These are phyloP conservation scores for Halocynthia roretzi DNA, from an alignment of 23 tunicate species.

Conservation along the genomic window DNA sequence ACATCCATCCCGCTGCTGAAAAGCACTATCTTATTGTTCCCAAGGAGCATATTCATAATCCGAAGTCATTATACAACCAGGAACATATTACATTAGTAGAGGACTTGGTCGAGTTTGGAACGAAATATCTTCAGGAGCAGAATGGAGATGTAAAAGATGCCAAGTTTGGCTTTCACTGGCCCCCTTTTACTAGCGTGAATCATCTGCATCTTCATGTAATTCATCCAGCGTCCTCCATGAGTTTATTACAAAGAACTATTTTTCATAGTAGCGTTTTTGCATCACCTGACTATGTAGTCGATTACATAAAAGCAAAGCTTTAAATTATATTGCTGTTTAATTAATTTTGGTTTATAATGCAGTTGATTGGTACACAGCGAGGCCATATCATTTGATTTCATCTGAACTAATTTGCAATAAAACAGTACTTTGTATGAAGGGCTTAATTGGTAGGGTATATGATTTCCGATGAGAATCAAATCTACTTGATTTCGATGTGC, in stretches of 20 bases:
- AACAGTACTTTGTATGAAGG: too few relatives aligned
- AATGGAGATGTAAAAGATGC: slow-evolving; percentile 25
- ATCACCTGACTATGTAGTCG: slow-evolving; percentile 20
- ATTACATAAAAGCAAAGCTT: slow-evolving; percentile 7
- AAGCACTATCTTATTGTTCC: slow-evolving; percentile 87
- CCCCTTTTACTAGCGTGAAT: slow-evolving; percentile 78
- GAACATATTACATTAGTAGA: slow-evolving; percentile 40
- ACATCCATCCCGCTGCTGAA: slow-evolving; percentile 62
- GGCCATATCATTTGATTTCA: too few relatives aligned
- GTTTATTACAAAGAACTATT: slow-evolving; percentile 17
- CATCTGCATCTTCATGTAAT: slow-evolving; percentile 90
- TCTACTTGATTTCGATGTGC: too few relatives aligned
- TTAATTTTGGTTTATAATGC: too few relatives aligned
- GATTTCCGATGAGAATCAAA: too few relatives aligned
- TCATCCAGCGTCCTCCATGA: slow-evolving; percentile 44
- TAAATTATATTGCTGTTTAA: too few relatives aligned
- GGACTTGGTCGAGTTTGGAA: slow-evolving; percentile 60
- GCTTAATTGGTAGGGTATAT: too few relatives aligned
- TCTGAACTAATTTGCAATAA: too few relatives aligned
- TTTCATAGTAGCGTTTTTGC: slow-evolving; percentile 22
- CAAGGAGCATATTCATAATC: slow-evolving; percentile 33
- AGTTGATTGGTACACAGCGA: too few relatives aligned
- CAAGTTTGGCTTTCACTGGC: slow-evolving; percentile 83
- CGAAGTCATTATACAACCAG: slow-evolving; percentile 46
- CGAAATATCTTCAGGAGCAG: slow-evolving; percentile 17